Conservation (phyloP, 2,113 vertebrate genomes). For the Pelusios castaneus region DNA sequence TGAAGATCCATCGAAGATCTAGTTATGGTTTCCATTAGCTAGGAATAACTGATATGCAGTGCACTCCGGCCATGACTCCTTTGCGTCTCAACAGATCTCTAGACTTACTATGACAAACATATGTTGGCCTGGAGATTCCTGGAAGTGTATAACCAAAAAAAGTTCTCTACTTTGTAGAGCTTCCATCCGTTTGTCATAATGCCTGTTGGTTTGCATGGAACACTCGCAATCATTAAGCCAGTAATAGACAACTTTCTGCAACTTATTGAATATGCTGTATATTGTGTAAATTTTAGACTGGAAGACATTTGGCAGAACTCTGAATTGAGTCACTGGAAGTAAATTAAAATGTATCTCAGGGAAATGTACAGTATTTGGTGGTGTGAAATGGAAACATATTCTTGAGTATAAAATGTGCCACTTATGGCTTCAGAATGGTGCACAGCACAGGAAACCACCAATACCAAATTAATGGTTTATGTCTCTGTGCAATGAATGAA, state of each 20-base stretch:
- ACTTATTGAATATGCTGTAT: not conserved
- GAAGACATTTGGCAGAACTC: not conserved
- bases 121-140: not conserved
- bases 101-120: not conserved
- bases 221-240: not conserved
- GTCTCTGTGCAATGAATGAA: slow-evolving; percentile 27
- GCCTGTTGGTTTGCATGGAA: not conserved
- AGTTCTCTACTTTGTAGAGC: not conserved
- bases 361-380: slow-evolving; percentile 29
- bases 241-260: not conserved
- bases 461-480: slow-evolving; percentile 26
- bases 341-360: slow-evolving; percentile 32
- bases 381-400: slow-evolving; percentile 55
- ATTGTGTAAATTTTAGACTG: not conserved
- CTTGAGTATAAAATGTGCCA: slow-evolving; percentile 35
- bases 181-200: not conserved
- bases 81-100: not conserved
- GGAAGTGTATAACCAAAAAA: not conserved
- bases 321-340: slow-evolving; percentile 31
- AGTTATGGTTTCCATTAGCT: not conserved
- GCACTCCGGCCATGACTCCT: not conserved
- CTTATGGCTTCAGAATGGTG: slow-evolving; percentile 8
- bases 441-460: slow-evolving; percentile 23
- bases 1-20: no score
- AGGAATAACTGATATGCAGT: not conserved